Conservation (phyloP, 2,797 vertebrate species). For the Chrosomus eos region DNA sequence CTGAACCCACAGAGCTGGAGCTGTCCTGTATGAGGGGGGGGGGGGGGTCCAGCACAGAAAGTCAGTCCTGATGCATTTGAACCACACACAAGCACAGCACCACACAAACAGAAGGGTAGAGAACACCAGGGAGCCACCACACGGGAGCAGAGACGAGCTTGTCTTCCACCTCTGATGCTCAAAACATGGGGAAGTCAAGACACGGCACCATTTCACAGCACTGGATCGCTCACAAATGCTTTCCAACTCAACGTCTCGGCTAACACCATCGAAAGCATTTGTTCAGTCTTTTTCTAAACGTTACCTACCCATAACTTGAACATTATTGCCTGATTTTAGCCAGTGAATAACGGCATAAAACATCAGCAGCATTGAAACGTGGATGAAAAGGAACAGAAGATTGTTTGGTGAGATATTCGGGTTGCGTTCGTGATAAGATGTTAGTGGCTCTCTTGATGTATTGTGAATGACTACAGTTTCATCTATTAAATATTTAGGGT, state of each 20-base stretch:
- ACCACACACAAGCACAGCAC: constrained; percentile 26
- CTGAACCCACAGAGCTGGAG: constrained; percentile 89
- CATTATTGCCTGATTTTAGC: constrained; percentile 73
- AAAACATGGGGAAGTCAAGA: constrained; percentile 61
- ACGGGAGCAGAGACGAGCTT: constrained; percentile 54
- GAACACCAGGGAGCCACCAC: constrained; percentile 43
- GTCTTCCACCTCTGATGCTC: constrained; percentile 53
- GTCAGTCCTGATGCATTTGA: constrained; percentile 4
- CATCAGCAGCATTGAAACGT: constrained; percentile 67
- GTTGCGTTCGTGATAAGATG: background rate
- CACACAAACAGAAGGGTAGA: constrained; percentile 49
- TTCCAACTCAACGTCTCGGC: constrained; percentile 56
- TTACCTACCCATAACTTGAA: constrained; percentile 81
- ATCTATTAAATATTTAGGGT: background rate
- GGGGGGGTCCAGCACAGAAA: background rate
- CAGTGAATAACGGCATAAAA: constrained; percentile 49
- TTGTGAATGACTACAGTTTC: background rate
- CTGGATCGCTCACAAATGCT: constrained; percentile 71
- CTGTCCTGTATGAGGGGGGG: constrained; percentile 82
- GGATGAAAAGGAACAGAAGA: constrained; percentile 51
- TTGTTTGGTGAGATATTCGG: constrained; percentile 30
- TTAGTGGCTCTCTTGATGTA: constrained; percentile 14
- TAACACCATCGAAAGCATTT: constrained; percentile 70
- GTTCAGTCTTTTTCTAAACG: constrained; percentile 30
- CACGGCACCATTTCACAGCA: constrained; percentile 57